Conservation (phyloP, 2,888 invertebrate genomes). For the Caenorhabditis sulstoni region DNA sequence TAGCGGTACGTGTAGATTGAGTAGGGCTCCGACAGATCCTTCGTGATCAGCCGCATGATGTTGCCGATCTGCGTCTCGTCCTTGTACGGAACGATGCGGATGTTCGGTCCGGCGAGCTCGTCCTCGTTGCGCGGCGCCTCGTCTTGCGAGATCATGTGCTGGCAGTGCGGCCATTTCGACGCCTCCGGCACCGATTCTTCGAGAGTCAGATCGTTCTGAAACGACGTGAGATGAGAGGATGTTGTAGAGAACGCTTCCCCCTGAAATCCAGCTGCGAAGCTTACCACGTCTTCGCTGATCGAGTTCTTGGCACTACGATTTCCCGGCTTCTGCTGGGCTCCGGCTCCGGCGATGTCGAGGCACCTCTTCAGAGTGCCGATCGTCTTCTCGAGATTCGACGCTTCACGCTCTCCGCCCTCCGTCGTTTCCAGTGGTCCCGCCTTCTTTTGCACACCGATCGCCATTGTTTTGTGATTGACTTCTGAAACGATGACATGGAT, state of each 20-base stretch:
- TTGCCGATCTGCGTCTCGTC: constrained; percentile 98
- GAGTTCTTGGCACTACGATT: constrained; percentile 44
- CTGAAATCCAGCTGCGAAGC: no score
- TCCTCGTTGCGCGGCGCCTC: constrained; percentile 56
- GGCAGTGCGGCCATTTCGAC: constrained; percentile 69
- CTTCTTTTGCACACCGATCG: constrained; percentile 55
- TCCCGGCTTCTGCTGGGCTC: constrained; percentile 13
- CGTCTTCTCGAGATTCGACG: constrained; percentile 36
- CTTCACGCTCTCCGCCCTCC: neutral
- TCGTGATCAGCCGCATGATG: constrained; percentile 98
- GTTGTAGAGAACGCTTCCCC: no score
- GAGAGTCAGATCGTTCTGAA: constrained; percentile 33
- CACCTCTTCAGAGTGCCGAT: constrained; percentile 52
- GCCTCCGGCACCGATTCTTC: constrained; percentile 66
- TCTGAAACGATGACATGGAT: neutral
- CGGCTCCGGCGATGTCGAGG: constrained; percentile 41
- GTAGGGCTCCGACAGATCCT: constrained; percentile 99
- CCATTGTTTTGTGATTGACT: constrained; percentile 25
- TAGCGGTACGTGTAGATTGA: constrained; percentile 99
- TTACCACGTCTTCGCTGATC: constrained; percentile 43
- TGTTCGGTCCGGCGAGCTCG: constrained; percentile 47
- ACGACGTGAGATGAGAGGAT: neutral
- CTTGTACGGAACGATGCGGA: constrained; percentile 70
- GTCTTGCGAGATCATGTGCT: constrained; percentile 68
- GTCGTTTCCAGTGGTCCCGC: neutral